phyloP scores from a whole-genome alignment of 2,113 vertebrate species.

The Malurus cyaneus region DNA sequence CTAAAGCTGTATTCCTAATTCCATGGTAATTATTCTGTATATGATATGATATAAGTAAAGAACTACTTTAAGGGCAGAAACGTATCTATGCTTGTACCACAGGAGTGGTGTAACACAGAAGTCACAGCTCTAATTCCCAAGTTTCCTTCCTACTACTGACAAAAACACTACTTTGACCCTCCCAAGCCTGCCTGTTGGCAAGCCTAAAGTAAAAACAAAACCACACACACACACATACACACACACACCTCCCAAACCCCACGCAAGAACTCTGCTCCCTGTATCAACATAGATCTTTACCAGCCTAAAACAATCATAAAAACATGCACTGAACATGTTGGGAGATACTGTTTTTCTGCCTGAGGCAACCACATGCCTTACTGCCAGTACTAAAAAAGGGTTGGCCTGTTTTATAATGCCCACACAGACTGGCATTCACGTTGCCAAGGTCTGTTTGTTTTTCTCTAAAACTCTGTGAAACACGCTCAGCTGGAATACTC shows the following conservation, averaged over 20 bases:
- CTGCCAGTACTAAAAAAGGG: not conserved
- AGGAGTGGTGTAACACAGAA: not conserved
- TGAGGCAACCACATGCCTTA: not conserved
- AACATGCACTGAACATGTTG: not conserved
- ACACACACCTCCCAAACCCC: not conserved
- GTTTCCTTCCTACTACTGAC: not conserved
- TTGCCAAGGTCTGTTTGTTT: not conserved
- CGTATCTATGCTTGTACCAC: not conserved
- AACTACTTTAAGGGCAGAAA: not conserved
- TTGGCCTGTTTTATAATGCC: not conserved
- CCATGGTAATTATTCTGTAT: not conserved
- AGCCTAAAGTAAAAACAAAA: not conserved
- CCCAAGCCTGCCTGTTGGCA: not conserved
- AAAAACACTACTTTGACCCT: slow-evolving; percentile 28
- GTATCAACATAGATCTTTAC: not conserved
- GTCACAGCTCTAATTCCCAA: not conserved
- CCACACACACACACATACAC: not conserved
- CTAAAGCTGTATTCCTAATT: not conserved
- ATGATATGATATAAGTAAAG: not conserved
- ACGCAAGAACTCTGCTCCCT: not conserved
- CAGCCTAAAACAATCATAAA: not conserved
- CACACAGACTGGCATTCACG: not conserved
- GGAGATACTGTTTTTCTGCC: not conserved
- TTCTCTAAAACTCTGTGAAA: not conserved
- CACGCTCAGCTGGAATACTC: not conserved